Evolutionary conservation across 2,113 vertebrate genomes (phyloP).

Genomic region (Chascanopsetta lugubris): DNA sequence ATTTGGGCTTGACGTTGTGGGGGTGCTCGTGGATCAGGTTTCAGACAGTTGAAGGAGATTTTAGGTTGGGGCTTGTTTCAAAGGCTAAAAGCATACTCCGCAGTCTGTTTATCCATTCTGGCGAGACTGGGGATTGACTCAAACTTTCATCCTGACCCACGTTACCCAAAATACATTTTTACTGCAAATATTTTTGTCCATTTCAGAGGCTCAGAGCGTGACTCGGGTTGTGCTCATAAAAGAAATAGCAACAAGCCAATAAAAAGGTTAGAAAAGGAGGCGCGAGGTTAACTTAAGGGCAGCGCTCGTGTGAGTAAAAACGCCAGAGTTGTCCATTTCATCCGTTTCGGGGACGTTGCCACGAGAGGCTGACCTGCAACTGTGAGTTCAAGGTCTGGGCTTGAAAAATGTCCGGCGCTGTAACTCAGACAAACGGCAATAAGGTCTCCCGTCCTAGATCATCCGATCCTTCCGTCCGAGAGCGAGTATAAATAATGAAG

Average conservation of each 20-base stretch:
- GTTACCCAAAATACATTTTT: conserved; percentile 56
- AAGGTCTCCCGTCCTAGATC: conserved; percentile 68
- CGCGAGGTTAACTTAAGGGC: conserved; percentile 3
- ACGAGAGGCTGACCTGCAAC: conserved; percentile 30
- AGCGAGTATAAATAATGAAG: conserved; percentile 79
- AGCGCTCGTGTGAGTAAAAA: not conserved
- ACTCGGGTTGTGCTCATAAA: conserved; percentile 15
- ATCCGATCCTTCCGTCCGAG: conserved; percentile 72
- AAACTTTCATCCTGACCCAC: conserved; percentile 52
- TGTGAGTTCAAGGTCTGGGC: conserved; percentile 38
- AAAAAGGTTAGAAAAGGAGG: conserved; percentile 5
- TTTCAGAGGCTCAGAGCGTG: conserved; percentile 1
- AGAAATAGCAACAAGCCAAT: conserved; percentile 8
- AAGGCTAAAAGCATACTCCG: conserved; percentile 74
- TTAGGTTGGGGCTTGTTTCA: conserved; percentile 76
- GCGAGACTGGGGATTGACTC: conserved; percentile 59
- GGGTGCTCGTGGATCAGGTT: conserved; percentile 68
- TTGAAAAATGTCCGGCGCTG: conserved; percentile 44
- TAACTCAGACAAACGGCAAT: conserved; percentile 57
- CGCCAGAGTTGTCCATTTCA: not conserved
- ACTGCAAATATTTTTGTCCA: conserved; percentile 25
- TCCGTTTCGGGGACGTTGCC: not conserved
- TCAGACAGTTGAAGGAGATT: conserved; percentile 76
- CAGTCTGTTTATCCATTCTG: conserved; percentile 68
- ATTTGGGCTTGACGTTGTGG: conserved; percentile 70